phyloP scores from a whole-genome alignment of 2,888 invertebrate species.

The Bibio marci region DNA sequence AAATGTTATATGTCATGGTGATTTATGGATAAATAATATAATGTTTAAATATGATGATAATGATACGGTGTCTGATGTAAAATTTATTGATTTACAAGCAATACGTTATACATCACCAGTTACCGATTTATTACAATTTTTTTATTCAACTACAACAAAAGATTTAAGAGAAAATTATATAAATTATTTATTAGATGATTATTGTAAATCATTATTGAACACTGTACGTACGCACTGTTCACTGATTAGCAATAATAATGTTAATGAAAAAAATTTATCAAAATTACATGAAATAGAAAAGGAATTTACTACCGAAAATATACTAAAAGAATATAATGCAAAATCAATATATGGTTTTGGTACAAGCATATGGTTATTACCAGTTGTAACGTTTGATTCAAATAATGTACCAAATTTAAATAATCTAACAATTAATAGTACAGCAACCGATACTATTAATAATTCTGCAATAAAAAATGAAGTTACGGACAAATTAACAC shows the following conservation, averaged over 20 bases:
- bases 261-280: background rate
- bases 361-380: slow-evolving; percentile 23
- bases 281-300: slow-evolving; percentile 5
- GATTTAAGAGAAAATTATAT: slow-evolving; percentile 19
- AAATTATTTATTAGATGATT: slow-evolving; percentile 19
- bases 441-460: background rate
- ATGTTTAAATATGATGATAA: slow-evolving; percentile 18
- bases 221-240: slow-evolving; percentile 14
- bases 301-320: slow-evolving; percentile 15
- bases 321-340: slow-evolving; percentile 19
- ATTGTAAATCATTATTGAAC: slow-evolving; percentile 15
- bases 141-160: slow-evolving; percentile 25
- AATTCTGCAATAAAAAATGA: slow-evolving; percentile 17
- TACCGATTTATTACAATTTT: slow-evolving; percentile 25
- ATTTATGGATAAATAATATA: slow-evolving; percentile 26
- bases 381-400: slow-evolving; percentile 26
- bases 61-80: slow-evolving; percentile 14
- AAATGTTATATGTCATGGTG: slow-evolving; percentile 26
- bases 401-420: slow-evolving; percentile 24
- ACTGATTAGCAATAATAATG: background rate
- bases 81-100: slow-evolving; percentile 25
- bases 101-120: slow-evolving; percentile 24
- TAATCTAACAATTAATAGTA: slow-evolving; percentile 11
- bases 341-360: slow-evolving; percentile 24
- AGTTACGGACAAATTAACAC: slow-evolving; percentile 13